phyloP scores from a whole-genome alignment of 2,113 vertebrate species.

The Nansenia antarctica region DNA sequence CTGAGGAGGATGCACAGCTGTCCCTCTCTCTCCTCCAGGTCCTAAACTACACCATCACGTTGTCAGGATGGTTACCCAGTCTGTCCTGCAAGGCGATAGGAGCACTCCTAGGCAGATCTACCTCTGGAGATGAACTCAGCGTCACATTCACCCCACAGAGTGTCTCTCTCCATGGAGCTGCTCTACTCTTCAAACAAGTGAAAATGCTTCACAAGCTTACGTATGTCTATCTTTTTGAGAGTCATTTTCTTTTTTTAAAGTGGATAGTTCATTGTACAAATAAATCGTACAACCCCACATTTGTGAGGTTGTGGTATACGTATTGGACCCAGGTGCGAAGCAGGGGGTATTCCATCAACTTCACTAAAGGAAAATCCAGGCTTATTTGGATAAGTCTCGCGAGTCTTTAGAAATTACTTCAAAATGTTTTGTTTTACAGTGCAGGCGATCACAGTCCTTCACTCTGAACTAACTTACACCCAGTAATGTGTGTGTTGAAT shows the following conservation, averaged over 20 bases:
- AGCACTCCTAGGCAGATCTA: neutral
- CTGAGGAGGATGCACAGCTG: conserved; percentile 5
- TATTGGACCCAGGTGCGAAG: too few species aligned
- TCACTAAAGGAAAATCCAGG: too few species aligned
- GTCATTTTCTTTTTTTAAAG: neutral
- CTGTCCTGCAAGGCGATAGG: conserved; percentile 15
- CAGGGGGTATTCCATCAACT: too few species aligned
- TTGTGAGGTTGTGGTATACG: too few species aligned
- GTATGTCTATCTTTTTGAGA: neutral
- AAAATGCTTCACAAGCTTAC: conserved; percentile 15
- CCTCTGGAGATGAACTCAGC: neutral
- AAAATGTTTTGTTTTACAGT: too few species aligned
- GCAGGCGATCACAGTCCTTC: too few species aligned
- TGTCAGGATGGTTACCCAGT: conserved; percentile 23
- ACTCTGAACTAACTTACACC: too few species aligned
- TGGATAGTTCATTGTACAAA: neutral
- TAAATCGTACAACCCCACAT: too few species aligned
- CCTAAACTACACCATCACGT: conserved; percentile 18
- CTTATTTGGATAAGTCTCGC: too few species aligned
- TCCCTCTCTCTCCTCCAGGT: conserved; percentile 6
- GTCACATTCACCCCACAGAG: conserved; percentile 16
- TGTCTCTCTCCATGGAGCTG: conserved; percentile 22
- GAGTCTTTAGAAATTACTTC: too few species aligned
- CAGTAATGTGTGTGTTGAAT: neutral
- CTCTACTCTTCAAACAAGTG: conserved; percentile 18